Base-by-base conservation (phyloP, 2,797 vertebrate species). In the Hyperoplus lanceolatus region DNA sequence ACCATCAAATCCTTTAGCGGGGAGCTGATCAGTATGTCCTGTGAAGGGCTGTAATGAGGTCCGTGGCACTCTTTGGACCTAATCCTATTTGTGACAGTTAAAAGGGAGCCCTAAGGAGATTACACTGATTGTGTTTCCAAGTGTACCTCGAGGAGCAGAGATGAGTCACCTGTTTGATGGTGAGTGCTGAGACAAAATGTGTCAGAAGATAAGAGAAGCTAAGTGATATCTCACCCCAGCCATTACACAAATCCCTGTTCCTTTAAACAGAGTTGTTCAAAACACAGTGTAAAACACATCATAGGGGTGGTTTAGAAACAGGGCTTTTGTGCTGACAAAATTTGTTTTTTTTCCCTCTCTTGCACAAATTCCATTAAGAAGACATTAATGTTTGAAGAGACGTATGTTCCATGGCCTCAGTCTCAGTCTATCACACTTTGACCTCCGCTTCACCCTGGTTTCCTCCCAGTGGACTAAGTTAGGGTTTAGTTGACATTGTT, bases 51-150 rank as follows among this genome's bases (percentile, higher is more conserved):
- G 8, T 81, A 80, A 64, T 69, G 56, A 82, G 77, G 68, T 67
- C 70, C 45, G 43, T 73, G 74, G 79, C 78, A 83, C 85, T 73
- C 80, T 79, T 72, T 80, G 71, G 83, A 78, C 73, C 50, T 89
- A 86, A 93, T 92, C 75, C 75, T 79, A 90, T 87, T 87, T 82
- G 75, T n/a, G 48, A 58, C 75, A 72, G 62, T 76, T 81, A 81
- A 21, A 90, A 64, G 13, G 1, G 46, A 66, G 59, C 48, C 58
- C 75, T 73, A 83, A 87, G 45, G 55, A 90, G 86, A 93, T 91
- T 89, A 88, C 69, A 82, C 54, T 88, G 84, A 90, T 87, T 86
- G 83, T 64, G 78, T 83, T 79, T 83, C 69, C 57, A 54, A 79
- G 75, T 71, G 67, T 64, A 70, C 80, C 56, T 84, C 9, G 0